A percentile compares a stretch with the other conserved stretches of the same genome.
phyloP scores from a whole-genome alignment of 2,797 vertebrate genomes.

The Epinephelus coioides region DNA sequence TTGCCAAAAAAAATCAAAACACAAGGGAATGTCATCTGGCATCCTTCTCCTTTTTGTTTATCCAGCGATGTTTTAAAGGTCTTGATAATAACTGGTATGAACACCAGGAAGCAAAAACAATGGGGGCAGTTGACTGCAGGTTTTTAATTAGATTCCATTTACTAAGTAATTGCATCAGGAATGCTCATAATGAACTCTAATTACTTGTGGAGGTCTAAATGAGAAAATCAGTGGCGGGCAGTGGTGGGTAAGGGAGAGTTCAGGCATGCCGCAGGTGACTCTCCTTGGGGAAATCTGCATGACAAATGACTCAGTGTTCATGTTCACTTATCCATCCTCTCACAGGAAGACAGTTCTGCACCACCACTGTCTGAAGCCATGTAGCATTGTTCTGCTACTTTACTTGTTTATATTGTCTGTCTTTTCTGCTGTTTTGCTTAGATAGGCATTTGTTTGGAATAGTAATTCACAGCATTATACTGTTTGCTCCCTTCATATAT shows the following conservation, averaged over 20 bases:
- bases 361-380: neutral
- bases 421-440: neutral
- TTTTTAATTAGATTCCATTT: constrained; percentile 81
- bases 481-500: constrained; percentile 29
- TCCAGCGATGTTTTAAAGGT: constrained; percentile 41
- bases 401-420: neutral
- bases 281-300: constrained; percentile 73
- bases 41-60: constrained; percentile 27
- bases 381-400: constrained; percentile 5
- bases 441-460: neutral
- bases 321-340: constrained; percentile 56
- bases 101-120: constrained; percentile 64
- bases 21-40: neutral
- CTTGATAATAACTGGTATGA: constrained; percentile 59
- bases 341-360: constrained; percentile 17
- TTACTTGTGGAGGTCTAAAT: constrained; percentile 81
- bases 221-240: constrained; percentile 78
- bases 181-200: constrained; percentile 82
- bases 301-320: constrained; percentile 68
- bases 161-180: constrained; percentile 82
- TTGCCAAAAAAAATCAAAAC: neutral
- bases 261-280: constrained; percentile 70
- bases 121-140: constrained; percentile 64
- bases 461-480: neutral
- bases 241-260: constrained; percentile 63